These are phyloP conservation scores for Augochlora pura DNA, from an alignment of 1,140 invertebrate genomes.

Conservation along the genomic window DNA sequence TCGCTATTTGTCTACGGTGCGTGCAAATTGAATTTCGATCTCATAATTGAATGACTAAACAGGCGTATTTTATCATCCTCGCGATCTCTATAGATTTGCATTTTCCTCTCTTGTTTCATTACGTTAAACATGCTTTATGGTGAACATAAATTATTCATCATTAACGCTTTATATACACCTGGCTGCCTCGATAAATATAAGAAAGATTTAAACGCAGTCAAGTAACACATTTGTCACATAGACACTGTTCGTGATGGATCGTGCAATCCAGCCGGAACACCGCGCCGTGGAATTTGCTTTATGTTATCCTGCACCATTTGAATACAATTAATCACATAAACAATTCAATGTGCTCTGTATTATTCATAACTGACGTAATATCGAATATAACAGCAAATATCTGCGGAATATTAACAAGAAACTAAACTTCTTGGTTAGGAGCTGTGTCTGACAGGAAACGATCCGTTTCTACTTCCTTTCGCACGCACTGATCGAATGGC, in stretches of 20 bases:
- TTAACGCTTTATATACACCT: background rate
- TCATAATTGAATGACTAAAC: background rate
- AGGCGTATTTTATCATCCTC: background rate
- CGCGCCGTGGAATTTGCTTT: too few species aligned
- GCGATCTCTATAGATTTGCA: background rate
- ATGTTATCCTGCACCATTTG: too few species aligned
- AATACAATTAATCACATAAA: too few species aligned
- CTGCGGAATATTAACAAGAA: background rate
- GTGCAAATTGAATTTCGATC: background rate
- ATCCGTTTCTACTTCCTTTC: background rate
- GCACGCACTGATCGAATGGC: too few species aligned
- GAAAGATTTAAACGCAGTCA: background rate
- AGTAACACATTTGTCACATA: background rate
- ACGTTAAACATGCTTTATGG: background rate
- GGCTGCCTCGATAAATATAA: background rate
- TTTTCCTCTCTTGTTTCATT: background rate
- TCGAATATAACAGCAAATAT: too few species aligned
- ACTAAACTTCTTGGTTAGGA: background rate
- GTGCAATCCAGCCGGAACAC: background rate
- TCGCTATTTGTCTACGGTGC: too few species aligned
- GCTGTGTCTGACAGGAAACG: background rate
- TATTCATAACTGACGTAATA: too few species aligned
- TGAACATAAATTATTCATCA: conserved; percentile 1
- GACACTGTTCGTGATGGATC: background rate
- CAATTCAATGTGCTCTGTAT: too few species aligned